These are phyloP conservation scores for Agrenia bidenticulata DNA, from an alignment of 2,888 invertebrate species.

Conservation along the genomic window DNA sequence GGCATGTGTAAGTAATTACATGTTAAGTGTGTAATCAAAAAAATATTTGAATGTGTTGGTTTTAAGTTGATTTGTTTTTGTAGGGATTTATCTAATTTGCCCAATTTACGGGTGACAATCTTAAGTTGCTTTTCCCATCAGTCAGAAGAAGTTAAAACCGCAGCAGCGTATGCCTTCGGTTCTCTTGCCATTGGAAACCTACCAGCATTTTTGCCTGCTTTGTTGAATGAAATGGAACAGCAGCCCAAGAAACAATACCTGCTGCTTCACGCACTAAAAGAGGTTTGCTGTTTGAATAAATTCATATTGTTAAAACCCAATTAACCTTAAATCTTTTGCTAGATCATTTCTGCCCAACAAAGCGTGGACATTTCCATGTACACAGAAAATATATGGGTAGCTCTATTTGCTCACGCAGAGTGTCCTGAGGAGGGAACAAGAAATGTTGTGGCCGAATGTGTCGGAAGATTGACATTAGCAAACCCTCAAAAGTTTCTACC, in stretches of 20 bases:
- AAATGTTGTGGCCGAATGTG: conserved; percentile 97
- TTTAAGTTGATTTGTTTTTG: conserved; percentile 22
- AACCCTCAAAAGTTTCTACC: conserved; percentile 86
- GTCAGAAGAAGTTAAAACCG: conserved; percentile 89
- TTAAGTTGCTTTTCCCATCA: conserved; percentile 84
- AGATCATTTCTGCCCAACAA: conserved; percentile 53
- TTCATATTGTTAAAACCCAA: background rate
- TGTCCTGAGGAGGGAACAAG: conserved; percentile 97
- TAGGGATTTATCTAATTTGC: conserved; percentile 76
- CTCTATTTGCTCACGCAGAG: conserved; percentile 91
- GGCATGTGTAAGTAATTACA: conserved; percentile 77
- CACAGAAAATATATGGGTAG: conserved; percentile 81
- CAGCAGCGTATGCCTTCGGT: conserved; percentile 94
- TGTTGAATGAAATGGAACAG: conserved; percentile 87
- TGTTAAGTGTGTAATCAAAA: background rate
- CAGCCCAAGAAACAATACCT: conserved; percentile 95
- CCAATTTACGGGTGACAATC: conserved; percentile 73
- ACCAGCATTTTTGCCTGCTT: conserved; percentile 88
- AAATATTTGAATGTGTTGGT: background rate
- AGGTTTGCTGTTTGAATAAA: conserved; percentile 60
- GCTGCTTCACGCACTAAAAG: conserved; percentile 93
- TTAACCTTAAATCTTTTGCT: background rate
- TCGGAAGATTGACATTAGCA: conserved; percentile 90
- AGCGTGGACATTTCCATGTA: conserved; percentile 48
- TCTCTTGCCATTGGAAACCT: conserved; percentile 95